Evolutionary conservation across 2,888 invertebrate genomes (phyloP), one percentile per base, ranked within the genome.

Genomic region (Troilus luridus): DNA sequence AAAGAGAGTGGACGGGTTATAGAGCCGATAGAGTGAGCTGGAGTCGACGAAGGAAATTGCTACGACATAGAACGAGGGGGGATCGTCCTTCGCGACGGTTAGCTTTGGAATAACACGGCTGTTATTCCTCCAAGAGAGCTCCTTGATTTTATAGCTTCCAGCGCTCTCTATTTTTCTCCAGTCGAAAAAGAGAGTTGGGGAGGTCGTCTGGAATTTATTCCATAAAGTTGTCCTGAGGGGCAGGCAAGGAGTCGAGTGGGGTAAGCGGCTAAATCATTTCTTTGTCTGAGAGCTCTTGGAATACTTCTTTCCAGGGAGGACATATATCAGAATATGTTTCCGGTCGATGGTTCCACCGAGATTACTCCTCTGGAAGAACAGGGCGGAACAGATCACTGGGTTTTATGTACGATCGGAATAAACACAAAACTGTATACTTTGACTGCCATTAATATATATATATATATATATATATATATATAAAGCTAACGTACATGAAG

Each of bases 71-170:
- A 41, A 54, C 19, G 41, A 41, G 77, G 41, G 8, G 85, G 19
- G 56, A 58, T 56, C 21, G 85, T 85, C 56, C 85, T 56, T 21
- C n/a, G 56, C 81, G 56, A 81, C 81, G 41, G 88, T 88, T 88
- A 88, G 60, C 7, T 17, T 54, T 64, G 89, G 62, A 89, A 89
- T 89, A 89, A 89, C 89, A 89, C 41, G 60, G 60, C 89, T 89
- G 89, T 89, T 89, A 89, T 89, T 89, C 67, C 89, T 90, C 62
- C 62, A n/a, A 41, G 72, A 41, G 72, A 14, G 77, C n/a, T 59
- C 77, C 90, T 90, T 90, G 90, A 90, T 90, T 90, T 90, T 90
- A 90, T 90, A 77, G 90, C 90, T 27, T 12, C 64, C n/a, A 67
- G 54, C 41, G 41, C 90, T 89, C 62, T 14, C 90, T 90, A 90